Evolutionary conservation across 2,113 vertebrate species (phyloP).

Genomic region (Atractosteus spatula): DNA sequence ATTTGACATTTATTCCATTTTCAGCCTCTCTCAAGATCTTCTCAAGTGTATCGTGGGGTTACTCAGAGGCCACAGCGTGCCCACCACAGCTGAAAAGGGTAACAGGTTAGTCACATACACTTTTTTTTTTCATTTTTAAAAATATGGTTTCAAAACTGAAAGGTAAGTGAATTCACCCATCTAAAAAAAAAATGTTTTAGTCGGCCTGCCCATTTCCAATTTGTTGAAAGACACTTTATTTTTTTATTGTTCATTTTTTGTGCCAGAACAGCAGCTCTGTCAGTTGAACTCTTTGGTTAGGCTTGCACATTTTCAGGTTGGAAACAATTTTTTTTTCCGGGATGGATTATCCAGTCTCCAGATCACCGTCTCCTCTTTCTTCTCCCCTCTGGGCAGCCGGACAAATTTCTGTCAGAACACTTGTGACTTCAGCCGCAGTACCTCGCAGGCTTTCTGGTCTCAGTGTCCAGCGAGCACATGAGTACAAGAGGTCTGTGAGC

Average conservation of each 20-base stretch:
- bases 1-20: too few relatives aligned
- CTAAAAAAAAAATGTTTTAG: too few relatives aligned
- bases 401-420: constrained; percentile 73
- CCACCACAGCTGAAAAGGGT: too few relatives aligned
- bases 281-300: constrained; percentile 16
- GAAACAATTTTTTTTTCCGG: constrained; percentile 47
- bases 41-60: too few relatives aligned
- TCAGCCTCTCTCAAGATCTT: too few relatives aligned
- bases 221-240: too few relatives aligned
- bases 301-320: constrained; percentile 2
- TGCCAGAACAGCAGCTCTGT: not conserved
- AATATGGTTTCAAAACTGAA: too few relatives aligned
- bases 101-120: too few relatives aligned
- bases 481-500: constrained; percentile 47
- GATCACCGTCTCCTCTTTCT: constrained; percentile 52
- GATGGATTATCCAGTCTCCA: constrained; percentile 56
- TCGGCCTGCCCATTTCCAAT: too few relatives aligned
- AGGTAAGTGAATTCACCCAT: too few relatives aligned
- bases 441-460: constrained; percentile 46
- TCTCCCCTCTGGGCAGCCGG: constrained; percentile 66
- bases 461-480: constrained; percentile 52
- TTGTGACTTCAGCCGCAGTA: constrained; percentile 62
- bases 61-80: too few relatives aligned
- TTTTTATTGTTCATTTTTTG: not conserved
- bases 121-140: too few relatives aligned